phyloP scores from a whole-genome alignment of 2,113 vertebrate species.

The Ammospiza caudacuta region DNA sequence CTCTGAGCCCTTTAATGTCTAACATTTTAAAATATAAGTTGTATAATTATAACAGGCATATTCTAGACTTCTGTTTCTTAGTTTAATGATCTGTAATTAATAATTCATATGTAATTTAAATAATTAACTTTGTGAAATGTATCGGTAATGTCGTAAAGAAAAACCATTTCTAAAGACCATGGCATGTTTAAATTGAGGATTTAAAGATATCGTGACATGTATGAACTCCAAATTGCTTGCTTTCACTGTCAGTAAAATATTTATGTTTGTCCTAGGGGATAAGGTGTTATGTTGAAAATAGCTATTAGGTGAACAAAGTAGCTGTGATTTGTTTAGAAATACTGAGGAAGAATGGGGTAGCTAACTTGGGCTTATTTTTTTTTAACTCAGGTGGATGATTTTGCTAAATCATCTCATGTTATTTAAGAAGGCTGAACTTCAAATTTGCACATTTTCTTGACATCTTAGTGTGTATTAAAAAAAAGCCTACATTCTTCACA shows the following conservation, averaged over 20 bases:
- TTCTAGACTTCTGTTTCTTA: not conserved
- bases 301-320: constrained; percentile 24
- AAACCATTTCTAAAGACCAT: constrained; percentile 11
- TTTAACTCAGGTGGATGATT: constrained; percentile 7
- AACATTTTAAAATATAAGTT: not conserved
- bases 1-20: not conserved
- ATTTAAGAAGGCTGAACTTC: constrained; percentile 52
- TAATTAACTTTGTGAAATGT: constrained; percentile 62
- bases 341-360: not conserved
- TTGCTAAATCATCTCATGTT: constrained; percentile 15
- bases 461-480: not conserved
- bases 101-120: constrained; percentile 62
- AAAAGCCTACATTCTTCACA: not conserved
- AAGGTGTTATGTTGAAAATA: not conserved
- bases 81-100: constrained; percentile 37
- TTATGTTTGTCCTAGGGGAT: constrained; percentile 20
- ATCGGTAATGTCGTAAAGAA: constrained; percentile 21
- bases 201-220: not conserved
- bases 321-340: constrained; percentile 1
- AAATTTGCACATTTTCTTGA: not conserved
- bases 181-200: not conserved
- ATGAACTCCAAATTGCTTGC: constrained; percentile 2
- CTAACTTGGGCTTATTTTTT: constrained; percentile 1
- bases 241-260: constrained; percentile 45
- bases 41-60: not conserved